Evolutionary conservation across 2,888 invertebrate genomes (phyloP), one percentile per base, ranked within the genome.

Genomic region (Ochropleura plecta): DNA sequence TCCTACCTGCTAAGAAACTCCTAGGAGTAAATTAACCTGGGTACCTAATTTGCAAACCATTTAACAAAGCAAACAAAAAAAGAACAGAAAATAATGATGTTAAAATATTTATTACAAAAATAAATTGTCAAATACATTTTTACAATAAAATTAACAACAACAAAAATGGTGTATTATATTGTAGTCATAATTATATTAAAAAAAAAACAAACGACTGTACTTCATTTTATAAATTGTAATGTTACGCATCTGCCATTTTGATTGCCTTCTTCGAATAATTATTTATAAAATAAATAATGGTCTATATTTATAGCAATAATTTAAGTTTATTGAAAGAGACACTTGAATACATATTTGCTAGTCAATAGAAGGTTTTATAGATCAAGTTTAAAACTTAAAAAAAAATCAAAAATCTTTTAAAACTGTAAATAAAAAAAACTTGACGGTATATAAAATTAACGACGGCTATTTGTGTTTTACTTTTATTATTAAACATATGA

Each of bases 81-180:
- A 70, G 44, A 12, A 70, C 42, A 7, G 42, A 74, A 59, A 51
- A 18, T 40, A 59, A 59, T 70, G 71, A 66, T 81, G 85, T 85
- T 85, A 78, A 67, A 79, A 81, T 80, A 85, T 89, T 91, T 90
- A 89, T 89, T 90, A 90, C 78, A 90, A 91, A 90, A 90, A 90
- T 89, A 89, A 84, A 86, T 85, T 85, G 83, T 87, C 88, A 84
- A 84, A 84, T 85, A 85, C 79, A 69, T 75, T 85, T 82, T 84
- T 79, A 83, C 67, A 88, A 91, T 88, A 91, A 90, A 75, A 91
- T 89, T 90, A 91, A 88, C 86, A 91, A 88, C 86, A 91, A 91
- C 89, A 90, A 88, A 73, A 2, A 76, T 79, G 67, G 59, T 67
- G 40, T 82, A 83, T 85, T 86, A 86, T 49, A 30, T 30, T 30